Evolutionary conservation across 30 jellyfish, hydroid and myxozoan genomes (phyloP).

Genomic region (Aurelia aurita): DNA sequence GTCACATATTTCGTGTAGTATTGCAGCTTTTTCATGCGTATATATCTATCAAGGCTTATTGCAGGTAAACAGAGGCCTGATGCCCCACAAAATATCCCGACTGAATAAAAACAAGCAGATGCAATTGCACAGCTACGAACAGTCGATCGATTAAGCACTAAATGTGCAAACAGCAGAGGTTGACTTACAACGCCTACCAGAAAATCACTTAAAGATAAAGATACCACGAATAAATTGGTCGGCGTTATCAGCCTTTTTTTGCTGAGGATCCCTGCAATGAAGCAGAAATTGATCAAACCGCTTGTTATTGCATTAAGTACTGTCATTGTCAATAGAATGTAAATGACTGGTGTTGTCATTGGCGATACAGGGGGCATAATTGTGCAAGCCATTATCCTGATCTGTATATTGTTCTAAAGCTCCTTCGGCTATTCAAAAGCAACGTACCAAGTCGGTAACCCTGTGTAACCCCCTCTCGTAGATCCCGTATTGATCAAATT

Average conservation of each 20-base stretch:
- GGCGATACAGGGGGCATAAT: slow-evolving; percentile 33
- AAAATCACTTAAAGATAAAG: slow-evolving; percentile 50
- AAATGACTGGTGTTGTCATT: slow-evolving; percentile 8
- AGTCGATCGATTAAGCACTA: background rate
- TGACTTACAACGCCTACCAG: slow-evolving; percentile 62
- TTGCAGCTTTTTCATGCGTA: slow-evolving; percentile 3
- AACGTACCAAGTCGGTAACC: too few species aligned
- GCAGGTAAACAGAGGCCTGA: background rate
- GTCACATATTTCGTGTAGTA: background rate
- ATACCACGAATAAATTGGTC: slow-evolving; percentile 46
- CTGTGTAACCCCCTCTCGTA: too few species aligned
- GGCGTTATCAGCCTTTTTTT: slow-evolving; percentile 29
- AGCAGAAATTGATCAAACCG: slow-evolving; percentile 35
- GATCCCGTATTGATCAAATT: too few species aligned
- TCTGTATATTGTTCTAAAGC: too few species aligned
- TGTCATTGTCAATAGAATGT: slow-evolving; percentile 31
- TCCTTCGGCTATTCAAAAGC: too few species aligned
- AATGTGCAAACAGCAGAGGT: slow-evolving; percentile 45
- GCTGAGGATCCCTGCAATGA: slow-evolving; percentile 38
- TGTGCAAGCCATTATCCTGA: slow-evolving; percentile 25
- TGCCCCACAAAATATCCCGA: background rate
- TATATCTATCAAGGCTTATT: background rate
- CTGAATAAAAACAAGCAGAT: background rate
- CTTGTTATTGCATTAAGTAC: slow-evolving; percentile 26
- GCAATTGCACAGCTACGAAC: too few species aligned